Percentiles rank a stretch among this genome's conserved stretches.
These are phyloP conservation scores for Abscondita cerata DNA, from an alignment of 2,888 invertebrate species.

Conservation along the genomic window DNA sequence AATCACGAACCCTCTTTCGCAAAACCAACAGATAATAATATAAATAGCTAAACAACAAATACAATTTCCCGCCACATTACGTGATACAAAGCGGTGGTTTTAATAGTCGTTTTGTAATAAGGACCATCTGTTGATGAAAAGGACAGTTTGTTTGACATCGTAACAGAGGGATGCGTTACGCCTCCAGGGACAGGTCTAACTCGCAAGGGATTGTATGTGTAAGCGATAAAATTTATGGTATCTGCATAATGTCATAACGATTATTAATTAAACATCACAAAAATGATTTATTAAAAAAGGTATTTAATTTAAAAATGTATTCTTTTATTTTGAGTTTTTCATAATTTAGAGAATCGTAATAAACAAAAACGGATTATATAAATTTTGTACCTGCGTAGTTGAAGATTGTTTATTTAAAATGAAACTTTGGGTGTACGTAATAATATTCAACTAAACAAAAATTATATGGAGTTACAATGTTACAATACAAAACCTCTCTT, in stretches of 20 bases:
- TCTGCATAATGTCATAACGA: conserved; percentile 24
- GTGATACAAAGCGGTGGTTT: conserved; percentile 52
- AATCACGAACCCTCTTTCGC: conserved; percentile 45
- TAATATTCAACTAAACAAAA: conserved; percentile 46
- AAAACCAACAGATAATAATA: conserved; percentile 56
- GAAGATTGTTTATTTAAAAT: not conserved
- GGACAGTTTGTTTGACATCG: conserved; percentile 49
- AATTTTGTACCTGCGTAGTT: not conserved
- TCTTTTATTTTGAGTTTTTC: not conserved
- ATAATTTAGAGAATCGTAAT: not conserved
- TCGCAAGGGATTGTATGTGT: conserved; percentile 30
- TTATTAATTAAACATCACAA: conserved; percentile 13
- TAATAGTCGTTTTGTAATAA: conserved; percentile 51
- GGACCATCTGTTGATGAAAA: conserved; percentile 58
- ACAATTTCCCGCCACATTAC: conserved; percentile 60
- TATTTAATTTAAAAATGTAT: too few relatives aligned
- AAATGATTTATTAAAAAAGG: too few relatives aligned
- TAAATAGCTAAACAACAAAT: conserved; percentile 58
- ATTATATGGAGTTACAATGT: conserved; percentile 45
- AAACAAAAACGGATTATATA: too few relatives aligned
- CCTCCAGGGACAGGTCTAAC: conserved; percentile 36
- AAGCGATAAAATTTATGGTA: conserved; percentile 19
- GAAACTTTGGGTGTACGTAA: conserved; percentile 23
- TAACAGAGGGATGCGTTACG: conserved; percentile 43
- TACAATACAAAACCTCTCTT: conserved; percentile 40